These are phyloP conservation scores for Engraulis encrasicolus DNA, from an alignment of 2,113 vertebrate species.

Conservation along the genomic window DNA sequence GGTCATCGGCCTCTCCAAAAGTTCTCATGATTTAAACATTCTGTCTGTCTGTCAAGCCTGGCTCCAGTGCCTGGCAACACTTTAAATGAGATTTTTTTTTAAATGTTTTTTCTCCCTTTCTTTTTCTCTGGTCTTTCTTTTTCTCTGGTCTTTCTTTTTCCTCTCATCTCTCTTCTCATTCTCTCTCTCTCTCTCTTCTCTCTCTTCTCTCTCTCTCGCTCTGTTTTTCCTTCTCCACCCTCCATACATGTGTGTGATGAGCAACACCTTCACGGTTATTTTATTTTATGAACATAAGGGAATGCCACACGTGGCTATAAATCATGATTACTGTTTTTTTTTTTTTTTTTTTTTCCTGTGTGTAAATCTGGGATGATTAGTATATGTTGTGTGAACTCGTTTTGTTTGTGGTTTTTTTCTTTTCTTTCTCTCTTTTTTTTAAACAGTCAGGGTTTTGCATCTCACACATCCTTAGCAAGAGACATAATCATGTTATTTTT, in stretches of 20 bases:
- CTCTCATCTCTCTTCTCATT: too few relatives aligned
- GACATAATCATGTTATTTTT: conserved; percentile 62
- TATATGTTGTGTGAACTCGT: conserved; percentile 54
- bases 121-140: conserved; percentile 50
- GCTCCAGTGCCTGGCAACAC: neutral
- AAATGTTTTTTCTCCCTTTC: neutral
- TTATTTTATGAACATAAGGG: conserved; percentile 56
- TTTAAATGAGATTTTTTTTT: neutral
- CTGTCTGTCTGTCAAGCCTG: neutral
- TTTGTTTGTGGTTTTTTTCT: conserved; percentile 34
- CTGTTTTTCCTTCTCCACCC: neutral
- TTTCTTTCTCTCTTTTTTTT: conserved; percentile 9
- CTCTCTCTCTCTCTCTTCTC: too few relatives aligned
- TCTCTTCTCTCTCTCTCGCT: conserved; percentile 42
- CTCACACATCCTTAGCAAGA: conserved; percentile 59
- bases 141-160: neutral
- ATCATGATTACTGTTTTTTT: conserved; percentile 49
- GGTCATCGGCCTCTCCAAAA: neutral
- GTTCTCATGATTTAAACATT: conserved; percentile 13
- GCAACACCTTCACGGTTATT: neutral
- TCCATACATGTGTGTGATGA: conserved; percentile 25
- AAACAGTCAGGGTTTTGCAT: conserved; percentile 42
- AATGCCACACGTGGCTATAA: conserved; percentile 53
- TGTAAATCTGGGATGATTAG: conserved; percentile 56
- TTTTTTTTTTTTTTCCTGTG: conserved; percentile 48